Base-by-base conservation (phyloP, 1,140 invertebrate species). In the Spodoptera litura region DNA sequence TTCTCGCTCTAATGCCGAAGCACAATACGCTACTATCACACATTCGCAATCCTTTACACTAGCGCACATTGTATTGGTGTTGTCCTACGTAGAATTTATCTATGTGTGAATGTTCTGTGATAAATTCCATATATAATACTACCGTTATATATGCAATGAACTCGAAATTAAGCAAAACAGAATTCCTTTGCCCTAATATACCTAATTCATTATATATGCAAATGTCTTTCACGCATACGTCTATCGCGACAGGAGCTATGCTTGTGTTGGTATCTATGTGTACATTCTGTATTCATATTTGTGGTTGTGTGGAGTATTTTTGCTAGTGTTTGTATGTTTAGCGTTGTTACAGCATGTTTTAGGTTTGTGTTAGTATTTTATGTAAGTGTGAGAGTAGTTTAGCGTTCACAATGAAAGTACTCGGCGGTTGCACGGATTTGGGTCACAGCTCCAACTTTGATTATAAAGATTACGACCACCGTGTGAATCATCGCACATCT, bases 321-420 rank as follows among this genome's bases (percentile, higher is more conserved):
- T 68, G 68, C 44, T 27, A 51, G 75, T 78, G 71, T 78, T 56
- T 27, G 56, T 77, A 64, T 52, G 44, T 72, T 59, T 66, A 10
- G 52, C 20, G 61, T 79, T 78, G 59, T 62, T 81, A 72, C 61
- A 81, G 51, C 70, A 56, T 78, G 59, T 79, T 77, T 76, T 77
- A 31, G 75, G 76, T 61, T 82, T 58, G 71, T 84, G 78, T 66
- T 81, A 62, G 75, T 83, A 49, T 56, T 77, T 49, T 82, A 51
- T 81, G 68, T 78, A 27, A 85, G 85, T 83, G 79, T 83, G 78
- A 79, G 87, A 86, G 84, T 89, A 84, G 82, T 90, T 87, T 83
- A 89, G 88, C 90, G 87, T 91, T 91, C 89, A 93, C 91, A 93
- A 93, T 93, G 90, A 93, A 93, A 92, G 91, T 93, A 93, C 90